Evolutionary conservation across 1,140 invertebrate species (phyloP).

Genomic region (Ceratina australensis): DNA sequence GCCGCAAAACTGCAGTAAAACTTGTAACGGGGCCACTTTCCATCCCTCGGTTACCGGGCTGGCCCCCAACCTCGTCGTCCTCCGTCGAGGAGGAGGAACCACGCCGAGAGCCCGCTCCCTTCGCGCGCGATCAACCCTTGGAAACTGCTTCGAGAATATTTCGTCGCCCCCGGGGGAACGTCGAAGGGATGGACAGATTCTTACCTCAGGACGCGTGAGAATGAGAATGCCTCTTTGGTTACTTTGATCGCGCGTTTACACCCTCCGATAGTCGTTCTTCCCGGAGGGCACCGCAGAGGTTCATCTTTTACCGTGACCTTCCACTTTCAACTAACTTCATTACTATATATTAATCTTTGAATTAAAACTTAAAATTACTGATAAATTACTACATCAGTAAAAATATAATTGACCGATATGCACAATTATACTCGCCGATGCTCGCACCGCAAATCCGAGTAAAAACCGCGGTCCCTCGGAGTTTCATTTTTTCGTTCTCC

Average conservation of each 20-base stretch:
- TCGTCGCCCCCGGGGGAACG: conserved; percentile 45
- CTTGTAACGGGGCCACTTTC: conserved; percentile 80
- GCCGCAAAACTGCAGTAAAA: conserved; percentile 81
- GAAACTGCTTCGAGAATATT: conserved; percentile 72
- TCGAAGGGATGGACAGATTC: conserved; percentile 18
- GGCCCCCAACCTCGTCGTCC: conserved; percentile 20
- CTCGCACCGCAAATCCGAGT: conserved; percentile 44
- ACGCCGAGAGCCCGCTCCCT: neutral
- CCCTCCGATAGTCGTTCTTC: neutral
- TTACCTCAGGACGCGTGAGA: neutral
- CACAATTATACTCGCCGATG: too few relatives aligned
- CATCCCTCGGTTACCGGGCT: conserved; percentile 59
- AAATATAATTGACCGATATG: too few relatives aligned
- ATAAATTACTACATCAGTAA: too few relatives aligned
- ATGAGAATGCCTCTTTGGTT: neutral
- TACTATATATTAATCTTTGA: too few relatives aligned
- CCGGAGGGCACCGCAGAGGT: too few relatives aligned
- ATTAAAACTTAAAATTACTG: too few relatives aligned
- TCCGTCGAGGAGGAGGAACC: conserved; percentile 23
- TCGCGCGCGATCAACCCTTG: conserved; percentile 63
- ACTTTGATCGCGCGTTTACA: neutral
- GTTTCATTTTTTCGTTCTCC: neutral
- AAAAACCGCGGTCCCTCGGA: conserved; percentile 14
- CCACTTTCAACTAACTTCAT: too few relatives aligned
- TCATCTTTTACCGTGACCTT: too few relatives aligned